Evolutionary conservation across 2,113 vertebrate species (phyloP).

Genomic region (Catharus minimus): DNA sequence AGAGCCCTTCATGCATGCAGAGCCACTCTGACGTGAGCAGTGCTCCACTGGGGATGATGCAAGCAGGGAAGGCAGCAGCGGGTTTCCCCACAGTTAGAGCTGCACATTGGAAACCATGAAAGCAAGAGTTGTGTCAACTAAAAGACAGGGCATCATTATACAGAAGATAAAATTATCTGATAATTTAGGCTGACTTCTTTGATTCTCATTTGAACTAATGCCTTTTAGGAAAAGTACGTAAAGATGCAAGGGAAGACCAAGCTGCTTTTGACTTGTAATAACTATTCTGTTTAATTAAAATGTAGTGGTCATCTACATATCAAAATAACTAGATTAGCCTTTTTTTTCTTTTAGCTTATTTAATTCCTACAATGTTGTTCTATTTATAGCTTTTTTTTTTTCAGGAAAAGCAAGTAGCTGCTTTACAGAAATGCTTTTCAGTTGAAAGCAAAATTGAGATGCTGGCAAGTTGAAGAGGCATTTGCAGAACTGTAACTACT

Average conservation of each 20-base stretch:
- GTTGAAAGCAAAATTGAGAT: background rate
- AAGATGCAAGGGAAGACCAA: background rate
- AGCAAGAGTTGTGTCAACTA: background rate
- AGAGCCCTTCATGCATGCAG: constrained; percentile 7
- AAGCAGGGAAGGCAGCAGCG: background rate
- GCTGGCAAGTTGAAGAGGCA: background rate
- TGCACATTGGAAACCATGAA: background rate
- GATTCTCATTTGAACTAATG: background rate
- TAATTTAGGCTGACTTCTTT: background rate
- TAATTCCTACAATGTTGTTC: background rate
- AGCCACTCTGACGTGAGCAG: background rate
- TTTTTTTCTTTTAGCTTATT: background rate
- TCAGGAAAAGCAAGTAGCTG: background rate
- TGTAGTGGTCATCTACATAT: background rate
- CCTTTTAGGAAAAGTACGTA: background rate
- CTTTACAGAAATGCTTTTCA: background rate
- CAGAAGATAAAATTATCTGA: background rate
- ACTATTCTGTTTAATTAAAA: background rate
- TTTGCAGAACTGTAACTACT: constrained; percentile 20
- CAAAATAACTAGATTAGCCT: background rate
- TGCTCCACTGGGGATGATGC: background rate
- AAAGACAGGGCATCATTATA: background rate
- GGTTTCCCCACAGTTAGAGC: accelerated
- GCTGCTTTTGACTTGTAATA: background rate
- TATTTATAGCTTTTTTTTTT: background rate